Base-by-base conservation (phyloP, 2,113 vertebrate genomes). In the Mobula birostris region DNA sequence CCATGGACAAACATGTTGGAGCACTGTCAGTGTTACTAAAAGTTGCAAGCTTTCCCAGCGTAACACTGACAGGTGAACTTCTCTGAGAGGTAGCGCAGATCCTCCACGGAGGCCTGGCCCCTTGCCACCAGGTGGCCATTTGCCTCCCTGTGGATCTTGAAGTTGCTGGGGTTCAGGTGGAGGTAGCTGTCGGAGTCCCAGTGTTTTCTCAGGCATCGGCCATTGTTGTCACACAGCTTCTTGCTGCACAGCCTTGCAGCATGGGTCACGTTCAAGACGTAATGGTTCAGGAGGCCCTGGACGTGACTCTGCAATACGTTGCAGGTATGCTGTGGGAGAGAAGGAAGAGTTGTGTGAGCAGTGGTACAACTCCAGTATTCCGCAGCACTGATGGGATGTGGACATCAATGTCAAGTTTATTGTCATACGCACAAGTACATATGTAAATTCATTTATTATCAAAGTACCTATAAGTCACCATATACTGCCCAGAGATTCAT, bases 201-300 rank as follows among this genome's bases (percentile, higher is more conserved):
- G 74, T 95, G 36, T 96, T 97, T 98, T 85, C 98, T 95, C 87
- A 95, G 94, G 19, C 98, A 99, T 32, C 97, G 95, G 12, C 98
- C 98, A 19, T 95, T 95, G 5, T 96, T 95, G 79, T 96, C 96
- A 94, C 98, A 99, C 91, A 99, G 94, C n/a, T 95, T 95, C 76
- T 96, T 94, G 94, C 97, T 98, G 95, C 98, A 99, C 94, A 99
- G 96, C 95, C 95, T 97, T 94, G 97, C 95, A 7, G 98, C 98
- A 32, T 98, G 96, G 0, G 98, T 98, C 95, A 98, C 96, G 0
- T 99, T 99, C 95, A 98, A 96, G 32, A 99, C 90, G 94, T 99
- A 99, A 0, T 97, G 98, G 93, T 96, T 97, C 87, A 99, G 94
- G n/a, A 94, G 96, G 29, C 72, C 95, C 40, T 94, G 94, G 58